These are phyloP conservation scores for Harpagoxenus sublaevis DNA, from an alignment of 2,888 invertebrate genomes.

Conservation along the genomic window DNA sequence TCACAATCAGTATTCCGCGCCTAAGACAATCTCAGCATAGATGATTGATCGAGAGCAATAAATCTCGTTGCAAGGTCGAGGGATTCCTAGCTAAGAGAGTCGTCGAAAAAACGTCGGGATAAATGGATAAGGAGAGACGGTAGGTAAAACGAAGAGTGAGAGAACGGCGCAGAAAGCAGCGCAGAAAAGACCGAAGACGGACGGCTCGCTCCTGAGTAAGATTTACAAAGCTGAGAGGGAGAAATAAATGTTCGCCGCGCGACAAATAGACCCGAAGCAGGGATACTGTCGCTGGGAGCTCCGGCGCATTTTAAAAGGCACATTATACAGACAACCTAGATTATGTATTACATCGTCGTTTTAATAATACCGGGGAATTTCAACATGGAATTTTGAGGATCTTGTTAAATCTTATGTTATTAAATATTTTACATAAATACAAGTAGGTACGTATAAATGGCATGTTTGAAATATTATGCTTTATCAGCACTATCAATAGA, in stretches of 20 bases:
- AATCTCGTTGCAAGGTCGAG: constrained; percentile 44
- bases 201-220: constrained; percentile 44
- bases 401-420: constrained; percentile 34
- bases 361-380: constrained; percentile 20
- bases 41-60: constrained; percentile 56
- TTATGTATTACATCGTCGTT: constrained; percentile 3
- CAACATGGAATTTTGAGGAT: not conserved
- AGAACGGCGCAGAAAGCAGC: constrained; percentile 19
- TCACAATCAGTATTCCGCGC: not conserved
- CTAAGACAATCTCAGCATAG: constrained; percentile 27
- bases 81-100: constrained; percentile 33
- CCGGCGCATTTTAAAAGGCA: constrained; percentile 26
- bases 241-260: constrained; percentile 59
- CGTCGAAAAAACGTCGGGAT: constrained; percentile 51
- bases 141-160: constrained; percentile 4
- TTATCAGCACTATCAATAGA: not conserved
- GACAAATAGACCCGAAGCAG: constrained; percentile 45
- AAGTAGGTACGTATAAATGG: not conserved
- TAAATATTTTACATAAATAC: constrained; percentile 9
- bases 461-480: constrained; percentile 1
- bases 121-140: constrained; percentile 49
- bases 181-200: constrained; percentile 42
- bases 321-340: constrained; percentile 4
- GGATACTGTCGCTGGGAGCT: not conserved
- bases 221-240: constrained; percentile 51